phyloP scores from a whole-genome alignment of 1,140 invertebrate species.

The Mamestra configurata region DNA sequence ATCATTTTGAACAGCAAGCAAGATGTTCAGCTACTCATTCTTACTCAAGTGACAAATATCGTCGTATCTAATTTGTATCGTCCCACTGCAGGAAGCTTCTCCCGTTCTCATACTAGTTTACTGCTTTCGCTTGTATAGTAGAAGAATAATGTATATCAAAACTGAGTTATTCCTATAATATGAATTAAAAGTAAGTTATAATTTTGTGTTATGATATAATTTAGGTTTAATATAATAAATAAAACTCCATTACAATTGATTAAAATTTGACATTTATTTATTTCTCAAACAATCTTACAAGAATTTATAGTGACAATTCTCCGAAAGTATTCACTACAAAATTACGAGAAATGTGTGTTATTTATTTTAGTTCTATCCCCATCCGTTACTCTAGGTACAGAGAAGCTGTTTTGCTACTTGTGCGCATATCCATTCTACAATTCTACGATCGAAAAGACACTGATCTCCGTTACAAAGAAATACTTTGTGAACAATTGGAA shows the following conservation, averaged over 20 bases:
- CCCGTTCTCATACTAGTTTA: too few relatives aligned
- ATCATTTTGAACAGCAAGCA: too few relatives aligned
- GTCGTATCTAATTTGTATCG: too few relatives aligned
- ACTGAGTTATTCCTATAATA: background rate
- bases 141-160: background rate
- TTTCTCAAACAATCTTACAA: constrained; percentile 24
- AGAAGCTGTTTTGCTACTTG: background rate
- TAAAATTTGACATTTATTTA: constrained; percentile 36
- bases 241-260: constrained; percentile 11
- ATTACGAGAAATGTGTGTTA: background rate
- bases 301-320: background rate
- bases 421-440: constrained; percentile 5
- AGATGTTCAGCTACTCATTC: too few relatives aligned
- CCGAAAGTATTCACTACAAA: background rate
- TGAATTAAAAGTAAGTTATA: background rate
- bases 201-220: background rate
- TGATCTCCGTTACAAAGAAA: background rate
- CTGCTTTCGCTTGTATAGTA: too few relatives aligned
- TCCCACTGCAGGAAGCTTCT: too few relatives aligned
- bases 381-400: background rate
- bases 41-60: too few relatives aligned
- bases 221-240: background rate
- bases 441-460: background rate
- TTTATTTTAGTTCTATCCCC: too few relatives aligned
- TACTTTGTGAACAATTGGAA: background rate